Base-by-base conservation (phyloP, 2,113 vertebrate species). In the Semnornis frantzii region DNA sequence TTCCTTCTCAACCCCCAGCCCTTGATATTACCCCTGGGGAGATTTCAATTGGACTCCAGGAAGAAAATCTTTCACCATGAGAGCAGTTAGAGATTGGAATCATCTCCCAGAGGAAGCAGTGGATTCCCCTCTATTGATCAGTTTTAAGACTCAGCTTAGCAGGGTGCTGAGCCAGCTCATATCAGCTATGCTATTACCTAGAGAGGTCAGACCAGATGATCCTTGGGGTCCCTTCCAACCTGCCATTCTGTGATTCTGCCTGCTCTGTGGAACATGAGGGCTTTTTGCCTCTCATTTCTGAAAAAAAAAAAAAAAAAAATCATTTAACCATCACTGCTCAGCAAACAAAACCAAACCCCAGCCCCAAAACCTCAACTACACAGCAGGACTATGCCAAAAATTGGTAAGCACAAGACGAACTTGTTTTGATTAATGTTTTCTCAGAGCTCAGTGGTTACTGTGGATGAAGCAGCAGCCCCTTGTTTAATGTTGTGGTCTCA, bases 241-340 rank as follows among this genome's bases (percentile, higher is more conserved):
- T 52, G 50, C 12, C 50, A 52, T 52, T 52, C 50, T 52, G 50
- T 52, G 50, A 52, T 25, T 24, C 50, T 89, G 63, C 30, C 78
- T 0, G 0, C 59, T 37, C 59, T 66, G 28, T 9, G 65, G 57
- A 57, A 4, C 8, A 1, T 0, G 2, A 37, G 42, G 11, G 62
- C 34, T 75, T n/a, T n/a, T 72, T 1, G 3, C 62, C 37, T 31
- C 46, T 69, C 63, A 15, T 13, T 37, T 59, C 70, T 91, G 23
- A 52, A 70, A 37, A 52, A 87, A n/a, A n/a, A n/a, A n/a, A 66
- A 0, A 52, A 70, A 37, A 52, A 79, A 55, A 15, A n/a, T 90
- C 70, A 0, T 59, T 62, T 66, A 81, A 44, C 65, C 20, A 19
- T 58, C 44, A 7, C 27, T 34, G 37, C 64, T 89, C 42, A 42